Conservation (phyloP, 2,113 vertebrate genomes). For the Alethe castanea region DNA sequence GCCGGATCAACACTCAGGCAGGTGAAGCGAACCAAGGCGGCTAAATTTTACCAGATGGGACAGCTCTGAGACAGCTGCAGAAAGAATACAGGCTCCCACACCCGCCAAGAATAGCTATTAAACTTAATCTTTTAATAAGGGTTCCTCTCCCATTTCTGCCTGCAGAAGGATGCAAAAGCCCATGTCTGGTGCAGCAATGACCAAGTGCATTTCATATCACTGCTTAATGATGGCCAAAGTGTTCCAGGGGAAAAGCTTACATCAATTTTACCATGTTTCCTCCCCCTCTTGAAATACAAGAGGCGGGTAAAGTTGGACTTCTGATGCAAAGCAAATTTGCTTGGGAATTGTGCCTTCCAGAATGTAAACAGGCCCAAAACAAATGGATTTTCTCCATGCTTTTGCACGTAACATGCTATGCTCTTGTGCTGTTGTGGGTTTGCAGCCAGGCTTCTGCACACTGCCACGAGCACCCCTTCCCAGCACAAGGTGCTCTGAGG, state of each 20-base stretch:
- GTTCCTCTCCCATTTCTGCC: not conserved
- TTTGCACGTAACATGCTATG: rapidly evolving
- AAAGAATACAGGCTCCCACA: not conserved
- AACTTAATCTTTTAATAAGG: slow-evolving; percentile 48
- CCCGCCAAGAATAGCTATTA: slow-evolving; percentile 44
- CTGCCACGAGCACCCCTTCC: not conserved
- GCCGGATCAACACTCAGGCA: not conserved
- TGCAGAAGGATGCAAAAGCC: slow-evolving; percentile 23
- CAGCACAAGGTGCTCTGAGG: rapidly evolving
- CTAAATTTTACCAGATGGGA: slow-evolving; percentile 49
- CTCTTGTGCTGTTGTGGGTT: not conserved
- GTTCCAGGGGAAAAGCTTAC: not conserved
- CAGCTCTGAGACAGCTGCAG: slow-evolving; percentile 46
- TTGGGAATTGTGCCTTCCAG: not conserved
- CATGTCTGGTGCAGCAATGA: not conserved
- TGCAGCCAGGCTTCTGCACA: not conserved
- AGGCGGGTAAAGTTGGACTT: not conserved
- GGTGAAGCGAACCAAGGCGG: slow-evolving; percentile 17
- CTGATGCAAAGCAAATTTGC: not conserved
- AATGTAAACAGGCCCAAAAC: rapidly evolving
- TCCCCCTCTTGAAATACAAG: not conserved
- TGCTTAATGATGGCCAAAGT: not conserved
- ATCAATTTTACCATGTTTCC: not conserved
- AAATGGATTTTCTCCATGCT: not conserved
- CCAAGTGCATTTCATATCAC: not conserved